Percentiles rank a stretch among this genome's conserved stretches.
Evolutionary conservation across 2,888 invertebrate species (phyloP).

Genomic region (Nesidiocoris tenuis): DNA sequence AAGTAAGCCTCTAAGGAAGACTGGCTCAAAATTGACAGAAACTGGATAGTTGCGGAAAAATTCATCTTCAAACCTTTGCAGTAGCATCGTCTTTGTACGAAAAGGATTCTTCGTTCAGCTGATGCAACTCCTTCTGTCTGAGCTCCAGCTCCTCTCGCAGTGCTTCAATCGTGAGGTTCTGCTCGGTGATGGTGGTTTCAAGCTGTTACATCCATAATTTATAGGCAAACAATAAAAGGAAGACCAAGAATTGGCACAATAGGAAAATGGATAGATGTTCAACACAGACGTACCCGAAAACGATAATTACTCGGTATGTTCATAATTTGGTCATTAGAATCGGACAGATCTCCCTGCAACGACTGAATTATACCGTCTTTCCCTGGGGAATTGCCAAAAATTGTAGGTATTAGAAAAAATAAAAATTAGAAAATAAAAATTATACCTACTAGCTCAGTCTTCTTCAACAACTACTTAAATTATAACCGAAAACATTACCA

Average conservation of each 20-base stretch:
- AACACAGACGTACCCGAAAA: constrained; percentile 15
- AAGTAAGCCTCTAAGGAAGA: too few relatives aligned
- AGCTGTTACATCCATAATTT: constrained; percentile 26
- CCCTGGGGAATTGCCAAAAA: too few relatives aligned
- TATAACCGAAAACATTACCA: too few relatives aligned
- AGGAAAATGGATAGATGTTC: not conserved
- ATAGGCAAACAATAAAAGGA: not conserved
- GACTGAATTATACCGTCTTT: constrained; percentile 31
- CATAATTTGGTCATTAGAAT: constrained; percentile 13
- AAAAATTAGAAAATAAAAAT: too few relatives aligned
- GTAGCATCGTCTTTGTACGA: constrained; percentile 15
- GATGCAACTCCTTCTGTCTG: constrained; percentile 8
- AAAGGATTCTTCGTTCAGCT: constrained; percentile 23
- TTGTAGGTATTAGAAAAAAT: too few relatives aligned
- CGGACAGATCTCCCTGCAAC: constrained; percentile 1
- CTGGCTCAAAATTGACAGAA: too few relatives aligned
- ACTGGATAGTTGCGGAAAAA: too few relatives aligned
- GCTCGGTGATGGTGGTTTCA: constrained; percentile 44
- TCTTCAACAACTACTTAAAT: not conserved
- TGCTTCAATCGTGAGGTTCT: constrained; percentile 38
- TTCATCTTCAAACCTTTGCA: constrained; percentile 7
- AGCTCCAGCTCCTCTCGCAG: constrained; percentile 39
- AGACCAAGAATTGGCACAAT: not conserved
- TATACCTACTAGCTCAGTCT: too few relatives aligned
- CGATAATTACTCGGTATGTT: constrained; percentile 5